Evolutionary conservation across 2,797 vertebrate genomes (phyloP), one percentile per base, ranked within the genome.

Genomic region (Mus caroli): DNA sequence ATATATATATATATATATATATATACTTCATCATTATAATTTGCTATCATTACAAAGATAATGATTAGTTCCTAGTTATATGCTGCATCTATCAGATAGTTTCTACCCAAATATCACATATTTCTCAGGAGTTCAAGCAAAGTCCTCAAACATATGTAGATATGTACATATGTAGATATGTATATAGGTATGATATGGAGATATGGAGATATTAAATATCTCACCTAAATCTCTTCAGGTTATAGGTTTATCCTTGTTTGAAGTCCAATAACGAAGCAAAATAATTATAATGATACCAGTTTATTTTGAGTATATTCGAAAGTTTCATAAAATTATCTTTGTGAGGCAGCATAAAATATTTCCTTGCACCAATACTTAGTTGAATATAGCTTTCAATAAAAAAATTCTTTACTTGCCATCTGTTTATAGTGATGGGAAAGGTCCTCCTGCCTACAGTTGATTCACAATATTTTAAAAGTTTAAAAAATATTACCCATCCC

Each of bases 401-500:
- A 9, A 79, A 96, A 87, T 40, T 91, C 76, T 20, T 6, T 54
- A 54, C 26, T 95, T 93, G 67, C 79, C 12, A n/a, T 89, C 3
- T 69, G 34, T 1, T 52, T 94, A n/a, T 54, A 71, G 26, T 89
- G 58, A 88, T 11, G 37, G 14, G 87, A 73, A 67, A 43, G 52
- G 0, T 10, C 11, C 6, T 50, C 40, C 43, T 37, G 2, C 12
- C 20, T 13, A 78, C 3, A 62, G 43, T 46, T 54, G 69, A 88
- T 52, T 67, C 3, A 88, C 46, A 77, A 0, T 3, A 19, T 67
- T 89, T 54, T 19, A 56, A 62, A n/a, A 40, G 37, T 76, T 58
- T 20, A 62, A 67, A 94, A 90, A n/a, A 7, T 0, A 71, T 11
- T 84, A 56, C 60, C 26, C 22, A 43, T 62, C 28, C 2, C 8